phyloP scores from a whole-genome alignment of 2,797 vertebrate genomes.

The Urocyon cinereoargenteus region DNA sequence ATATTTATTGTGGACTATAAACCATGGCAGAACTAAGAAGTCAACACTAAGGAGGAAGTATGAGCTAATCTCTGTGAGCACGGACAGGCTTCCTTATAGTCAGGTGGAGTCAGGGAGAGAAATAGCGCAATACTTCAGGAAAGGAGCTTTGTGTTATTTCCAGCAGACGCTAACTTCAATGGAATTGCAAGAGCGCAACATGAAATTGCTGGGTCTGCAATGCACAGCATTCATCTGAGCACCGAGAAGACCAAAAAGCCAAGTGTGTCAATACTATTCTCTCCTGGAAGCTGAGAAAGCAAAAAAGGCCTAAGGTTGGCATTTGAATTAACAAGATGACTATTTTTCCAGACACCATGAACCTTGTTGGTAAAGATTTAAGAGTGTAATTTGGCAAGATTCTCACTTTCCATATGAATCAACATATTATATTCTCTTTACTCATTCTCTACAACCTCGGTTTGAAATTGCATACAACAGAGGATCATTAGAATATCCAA shows the following conservation, averaged over 20 bases:
- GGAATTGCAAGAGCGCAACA: background rate
- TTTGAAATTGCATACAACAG: background rate
- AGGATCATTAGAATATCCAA: background rate
- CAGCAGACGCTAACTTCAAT: background rate
- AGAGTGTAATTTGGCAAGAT: background rate
- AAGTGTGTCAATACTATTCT: background rate
- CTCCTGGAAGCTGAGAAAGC: background rate
- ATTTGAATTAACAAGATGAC: background rate
- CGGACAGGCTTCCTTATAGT: background rate
- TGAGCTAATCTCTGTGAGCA: conserved; percentile 31
- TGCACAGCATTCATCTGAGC: background rate
- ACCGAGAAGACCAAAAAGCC: background rate
- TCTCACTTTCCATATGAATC: background rate
- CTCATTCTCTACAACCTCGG: background rate
- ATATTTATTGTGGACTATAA: background rate
- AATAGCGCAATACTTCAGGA: background rate
- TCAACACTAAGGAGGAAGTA: background rate
- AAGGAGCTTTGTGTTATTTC: background rate
- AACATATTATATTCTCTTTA: background rate
- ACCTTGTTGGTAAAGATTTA: background rate
- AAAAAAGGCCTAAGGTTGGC: background rate
- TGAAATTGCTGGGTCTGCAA: background rate
- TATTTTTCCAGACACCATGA: background rate
- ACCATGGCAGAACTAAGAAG: background rate
- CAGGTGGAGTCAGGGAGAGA: background rate